Evolutionary conservation across 2,797 vertebrate genomes (phyloP).

Genomic region (Podarcis lilfordi): DNA sequence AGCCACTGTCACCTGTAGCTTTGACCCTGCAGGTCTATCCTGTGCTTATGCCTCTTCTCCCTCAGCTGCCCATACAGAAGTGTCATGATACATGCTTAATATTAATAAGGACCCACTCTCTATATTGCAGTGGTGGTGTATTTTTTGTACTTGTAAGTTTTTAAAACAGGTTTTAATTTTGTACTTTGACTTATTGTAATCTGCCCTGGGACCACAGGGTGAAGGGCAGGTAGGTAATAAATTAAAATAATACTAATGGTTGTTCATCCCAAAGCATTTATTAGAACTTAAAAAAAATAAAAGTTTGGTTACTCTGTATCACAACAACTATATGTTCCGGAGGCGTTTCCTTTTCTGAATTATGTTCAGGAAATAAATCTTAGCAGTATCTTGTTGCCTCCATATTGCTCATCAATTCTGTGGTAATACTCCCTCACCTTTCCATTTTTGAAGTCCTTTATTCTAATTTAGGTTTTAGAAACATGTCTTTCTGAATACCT

Average conservation of each 20-base stretch:
- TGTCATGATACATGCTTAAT: not conserved
- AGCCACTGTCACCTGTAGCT: not conserved
- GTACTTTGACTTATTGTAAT: no score
- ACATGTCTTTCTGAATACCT: not conserved
- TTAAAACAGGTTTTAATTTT: no score
- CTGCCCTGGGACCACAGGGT: no score
- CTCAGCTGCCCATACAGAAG: not conserved
- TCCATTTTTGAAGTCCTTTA: not conserved
- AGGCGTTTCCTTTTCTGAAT: not conserved
- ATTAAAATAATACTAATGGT: no score
- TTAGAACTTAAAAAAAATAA: not conserved
- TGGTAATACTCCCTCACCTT: not conserved
- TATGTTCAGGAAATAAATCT: not conserved
- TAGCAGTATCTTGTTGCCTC: not conserved
- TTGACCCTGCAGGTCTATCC: not conserved
- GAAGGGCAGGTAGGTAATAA: no score
- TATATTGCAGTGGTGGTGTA: no score
- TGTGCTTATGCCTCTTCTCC: not conserved
- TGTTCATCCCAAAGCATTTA: not conserved
- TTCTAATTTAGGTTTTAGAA: not conserved
- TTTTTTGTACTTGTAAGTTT: no score
- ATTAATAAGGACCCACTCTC: not conserved
- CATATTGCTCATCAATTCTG: not conserved
- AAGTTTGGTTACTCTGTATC: not conserved
- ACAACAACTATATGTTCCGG: not conserved